Conservation (phyloP, 1,140 invertebrate genomes). For the Drosophila erecta region DNA sequence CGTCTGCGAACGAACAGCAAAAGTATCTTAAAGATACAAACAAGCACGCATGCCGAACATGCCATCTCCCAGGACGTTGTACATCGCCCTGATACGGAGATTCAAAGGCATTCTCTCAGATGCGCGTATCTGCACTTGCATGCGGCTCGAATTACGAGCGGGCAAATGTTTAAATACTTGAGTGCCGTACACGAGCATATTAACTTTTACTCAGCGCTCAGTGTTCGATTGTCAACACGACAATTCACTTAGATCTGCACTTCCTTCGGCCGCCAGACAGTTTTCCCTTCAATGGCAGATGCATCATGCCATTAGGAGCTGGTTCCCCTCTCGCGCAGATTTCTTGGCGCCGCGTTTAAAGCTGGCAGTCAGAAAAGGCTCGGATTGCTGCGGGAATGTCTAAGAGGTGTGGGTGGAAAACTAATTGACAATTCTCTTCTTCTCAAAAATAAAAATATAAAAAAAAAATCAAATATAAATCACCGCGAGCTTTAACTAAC, state of each 20-base stretch:
- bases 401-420: background rate
- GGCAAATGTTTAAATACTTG: constrained; percentile 83
- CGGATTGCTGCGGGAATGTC: background rate
- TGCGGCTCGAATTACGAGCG: constrained; percentile 78
- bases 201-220: constrained; percentile 70
- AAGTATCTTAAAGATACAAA: constrained; percentile 81
- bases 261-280: constrained; percentile 25
- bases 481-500: too few relatives aligned
- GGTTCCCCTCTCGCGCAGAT: background rate
- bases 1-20: constrained; percentile 66
- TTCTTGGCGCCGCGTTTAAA: constrained; percentile 23
- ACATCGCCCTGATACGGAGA: constrained; percentile 38
- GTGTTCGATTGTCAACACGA: constrained; percentile 71
- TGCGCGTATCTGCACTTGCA: constrained; percentile 54
- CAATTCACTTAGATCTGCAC: constrained; percentile 74
- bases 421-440: too few relatives aligned
- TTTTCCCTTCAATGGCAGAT: constrained; percentile 25
- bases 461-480: too few relatives aligned
- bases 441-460: too few relatives aligned
- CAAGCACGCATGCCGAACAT: constrained; percentile 67
- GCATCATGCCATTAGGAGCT: constrained; percentile 38
- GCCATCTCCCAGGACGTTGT: constrained; percentile 36
- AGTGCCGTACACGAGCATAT: constrained; percentile 72
- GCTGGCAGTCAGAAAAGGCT: too few relatives aligned
- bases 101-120: constrained; percentile 31